Base-by-base conservation (phyloP, 2,797 vertebrate genomes). In the Artibeus lituratus region DNA sequence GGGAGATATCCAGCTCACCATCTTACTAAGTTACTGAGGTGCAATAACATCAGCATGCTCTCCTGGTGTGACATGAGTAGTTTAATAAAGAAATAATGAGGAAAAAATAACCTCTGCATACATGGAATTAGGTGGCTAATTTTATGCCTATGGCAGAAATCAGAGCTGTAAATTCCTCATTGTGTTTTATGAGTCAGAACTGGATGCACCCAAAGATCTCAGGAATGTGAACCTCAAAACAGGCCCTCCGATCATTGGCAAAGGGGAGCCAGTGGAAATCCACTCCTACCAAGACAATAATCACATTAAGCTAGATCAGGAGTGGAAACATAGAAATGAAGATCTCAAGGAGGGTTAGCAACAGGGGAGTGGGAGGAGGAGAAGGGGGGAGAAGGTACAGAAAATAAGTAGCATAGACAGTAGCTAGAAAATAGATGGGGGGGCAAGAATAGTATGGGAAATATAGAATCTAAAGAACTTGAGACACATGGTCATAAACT, bases 111-210 rank as follows among this genome's bases (percentile, higher is more conserved):
- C 51, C 26, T 81, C 74, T 49, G 47, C 35, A 9, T 39, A 80
- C 37, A 18, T 14, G n/a, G 67, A 95, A 91, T 88, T 93, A 87
- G 35, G 82, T 62, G 62, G 91, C 67, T 96, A 82, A 85, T 96
- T 96, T 95, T 91, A 93, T 86, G 88, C 89, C n/a, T 37, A 4
- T 18, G 51, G 94, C 51, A 94, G 89, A 94, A 93, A 87, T 49
- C 55, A 42, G 77, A 69, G 83, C 51, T 90, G 69, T 87, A 78
- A 82, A 94, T 87, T 90, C 59, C 81, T 91, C 81, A 29, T 9
- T 91, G 91, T 95, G 94, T 96, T 98, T 96, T 86, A 92, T 96
- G 95, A 97, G 70, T 95, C 94, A 95, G 93, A 96, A 82, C 83
- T 87, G 37, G 65, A 83, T 73, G 55, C 15, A 73, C 69, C 39